Evolutionary conservation across 1,140 invertebrate genomes (phyloP).

Genomic region (Parapsyche elsis): DNA sequence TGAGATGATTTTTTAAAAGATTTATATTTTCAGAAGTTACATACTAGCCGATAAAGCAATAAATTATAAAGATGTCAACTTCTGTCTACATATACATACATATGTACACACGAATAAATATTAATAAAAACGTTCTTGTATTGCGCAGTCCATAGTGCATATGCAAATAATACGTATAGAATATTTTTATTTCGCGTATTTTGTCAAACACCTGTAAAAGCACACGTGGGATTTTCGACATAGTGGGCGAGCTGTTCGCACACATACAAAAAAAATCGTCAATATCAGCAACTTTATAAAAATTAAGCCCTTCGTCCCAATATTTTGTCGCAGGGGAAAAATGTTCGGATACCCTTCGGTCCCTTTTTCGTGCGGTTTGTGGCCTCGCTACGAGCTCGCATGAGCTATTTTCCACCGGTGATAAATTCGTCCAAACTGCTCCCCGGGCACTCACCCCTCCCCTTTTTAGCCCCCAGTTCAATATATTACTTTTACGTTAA

Average conservation of each 20-base stretch:
- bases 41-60: no score
- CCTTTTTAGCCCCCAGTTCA: conserved; percentile 27
- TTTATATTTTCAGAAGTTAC: no score
- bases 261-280: not conserved
- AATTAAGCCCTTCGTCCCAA: conserved; percentile 43
- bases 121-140: no score
- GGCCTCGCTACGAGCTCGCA: conserved; percentile 21
- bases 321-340: conserved; percentile 52
- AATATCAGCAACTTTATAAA: conserved; percentile 36
- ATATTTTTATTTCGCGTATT: no score
- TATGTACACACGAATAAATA: no score
- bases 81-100: no score
- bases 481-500: conserved; percentile 55
- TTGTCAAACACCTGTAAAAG: not conserved
- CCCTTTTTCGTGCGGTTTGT: not conserved
- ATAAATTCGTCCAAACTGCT: conserved; percentile 53
- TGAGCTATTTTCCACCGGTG: conserved; percentile 53
- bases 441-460: conserved; percentile 36
- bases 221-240: not conserved
- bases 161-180: no score
- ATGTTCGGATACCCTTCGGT: conserved; percentile 13
- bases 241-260: not conserved
- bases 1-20: no score
- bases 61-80: no score
- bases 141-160: no score